Base-by-base conservation (phyloP, 2,797 vertebrate genomes). In the Clarias platycephalus region DNA sequence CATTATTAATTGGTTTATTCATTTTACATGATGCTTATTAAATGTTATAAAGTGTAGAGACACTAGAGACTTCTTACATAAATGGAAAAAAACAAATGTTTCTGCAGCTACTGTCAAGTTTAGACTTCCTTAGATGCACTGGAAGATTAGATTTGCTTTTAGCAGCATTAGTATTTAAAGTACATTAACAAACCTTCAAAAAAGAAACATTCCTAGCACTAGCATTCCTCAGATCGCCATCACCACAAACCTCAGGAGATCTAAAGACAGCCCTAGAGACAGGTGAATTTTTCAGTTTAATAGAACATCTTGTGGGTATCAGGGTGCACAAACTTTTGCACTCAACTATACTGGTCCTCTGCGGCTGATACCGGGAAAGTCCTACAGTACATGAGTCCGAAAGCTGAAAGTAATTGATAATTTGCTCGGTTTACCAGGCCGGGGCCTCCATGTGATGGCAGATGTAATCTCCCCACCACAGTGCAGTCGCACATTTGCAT, bases 391-490 rank as follows among this genome's bases (percentile, higher is more conserved):
- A 75, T 10, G 72, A 57, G 9, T 18, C 28, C 0, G 16, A 82
- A 62, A 28, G 70, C 70, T 63, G 9, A 10, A 49, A 28, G 57
- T 83, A 86, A 83, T 82, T 71, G 57, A 86, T 79, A 24, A 83
- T 64, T 75, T 86, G 57, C 74, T 44, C 10, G 4, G 44, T 80
- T 26, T 62, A 64, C 9, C 16, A 24, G n/a, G 64, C n/a, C 16
- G n/a, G 10, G 26, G 31, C 68, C 79, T 64, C 63, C 22, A 34
- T 34, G 72, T 18, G 64, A 71, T 22, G 16, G 74, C 55, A 75
- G 22, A 70, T 80, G 31, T 82, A 75, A 87, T 84, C 57, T 58
- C 44, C 16, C 40, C 31, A 15, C 24, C 24, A 31, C 40, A 28
- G 76, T 12, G 22, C 37, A 20, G 31, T 83, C 31, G 57, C 31